Conservation (phyloP, 2,797 vertebrate genomes). For the Antennarius maculatus region DNA sequence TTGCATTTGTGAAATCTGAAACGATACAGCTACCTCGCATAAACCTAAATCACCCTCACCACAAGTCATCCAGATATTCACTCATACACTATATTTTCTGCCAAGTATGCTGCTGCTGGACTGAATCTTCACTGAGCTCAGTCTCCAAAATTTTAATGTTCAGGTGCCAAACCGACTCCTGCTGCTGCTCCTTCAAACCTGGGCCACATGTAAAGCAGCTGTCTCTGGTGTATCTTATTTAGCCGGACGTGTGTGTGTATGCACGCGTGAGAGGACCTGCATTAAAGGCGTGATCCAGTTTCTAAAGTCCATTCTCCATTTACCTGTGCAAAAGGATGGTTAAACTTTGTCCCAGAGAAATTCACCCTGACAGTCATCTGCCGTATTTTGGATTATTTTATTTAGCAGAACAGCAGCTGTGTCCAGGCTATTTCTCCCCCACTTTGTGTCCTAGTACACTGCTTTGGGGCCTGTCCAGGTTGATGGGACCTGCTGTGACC, state of each 20-base stretch:
- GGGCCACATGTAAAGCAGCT: constrained; percentile 56
- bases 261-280: neutral
- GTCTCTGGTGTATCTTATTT: constrained; percentile 47
- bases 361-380: constrained; percentile 17
- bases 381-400: constrained; percentile 20
- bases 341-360: neutral
- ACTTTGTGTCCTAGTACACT: constrained; percentile 6
- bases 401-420: constrained; percentile 12
- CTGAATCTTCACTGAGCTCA: constrained; percentile 35
- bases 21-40: constrained; percentile 51
- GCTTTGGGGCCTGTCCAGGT: constrained; percentile 15
- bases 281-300: constrained; percentile 2
- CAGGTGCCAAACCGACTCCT: constrained; percentile 50
- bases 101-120: constrained; percentile 49
- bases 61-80: constrained; percentile 44
- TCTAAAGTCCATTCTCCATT: constrained; percentile 13
- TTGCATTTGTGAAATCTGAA: constrained; percentile 40
- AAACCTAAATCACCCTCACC: constrained; percentile 35
- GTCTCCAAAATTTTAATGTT: constrained; percentile 53
- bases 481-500: constrained; percentile 42
- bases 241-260: constrained; percentile 3
- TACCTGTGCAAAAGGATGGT: constrained; percentile 1
- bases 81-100: constrained; percentile 12
- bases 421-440: neutral
- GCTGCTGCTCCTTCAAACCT: constrained; percentile 37